Conservation (phyloP, 2,113 vertebrate genomes). For the Sisor rabdophorus region DNA sequence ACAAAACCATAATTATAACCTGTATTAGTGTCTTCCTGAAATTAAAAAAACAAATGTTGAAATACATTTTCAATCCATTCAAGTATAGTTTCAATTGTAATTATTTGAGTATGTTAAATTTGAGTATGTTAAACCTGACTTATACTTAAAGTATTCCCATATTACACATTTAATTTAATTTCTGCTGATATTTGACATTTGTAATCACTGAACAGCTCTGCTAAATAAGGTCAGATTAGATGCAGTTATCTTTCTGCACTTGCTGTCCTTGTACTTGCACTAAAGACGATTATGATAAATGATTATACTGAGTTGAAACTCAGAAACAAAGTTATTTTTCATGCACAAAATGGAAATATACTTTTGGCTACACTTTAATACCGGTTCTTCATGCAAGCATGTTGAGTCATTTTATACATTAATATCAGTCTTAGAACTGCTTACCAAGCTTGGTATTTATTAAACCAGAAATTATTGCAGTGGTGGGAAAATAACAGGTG, state of each 20-base stretch:
- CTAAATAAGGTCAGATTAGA: not conserved
- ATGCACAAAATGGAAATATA: not conserved
- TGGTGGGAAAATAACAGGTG: not conserved
- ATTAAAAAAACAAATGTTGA: too few species aligned
- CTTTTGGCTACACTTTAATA: not conserved
- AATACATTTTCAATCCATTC: too few species aligned
- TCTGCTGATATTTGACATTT: not conserved
- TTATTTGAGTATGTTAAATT: too few species aligned
- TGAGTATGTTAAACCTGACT: not conserved
- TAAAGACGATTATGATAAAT: slow-evolving; percentile 23
- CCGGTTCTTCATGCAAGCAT: too few species aligned
- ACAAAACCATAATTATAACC: too few species aligned
- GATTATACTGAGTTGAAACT: slow-evolving; percentile 3
- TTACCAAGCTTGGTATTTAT: slow-evolving; percentile 11
- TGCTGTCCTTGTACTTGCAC: not conserved
- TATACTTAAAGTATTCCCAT: not conserved
- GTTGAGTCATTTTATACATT: not conserved
- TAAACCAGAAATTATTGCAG: slow-evolving; percentile 7
- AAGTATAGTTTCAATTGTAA: too few species aligned
- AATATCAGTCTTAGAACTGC: slow-evolving; percentile 6
- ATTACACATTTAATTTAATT: not conserved
- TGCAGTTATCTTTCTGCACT: not conserved
- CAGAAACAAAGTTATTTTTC: not conserved
- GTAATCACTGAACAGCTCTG: slow-evolving; percentile 3
- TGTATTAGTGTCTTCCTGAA: too few species aligned